Base-by-base conservation (phyloP, 2,888 invertebrate genomes). In the Coleophora deauratella region DNA sequence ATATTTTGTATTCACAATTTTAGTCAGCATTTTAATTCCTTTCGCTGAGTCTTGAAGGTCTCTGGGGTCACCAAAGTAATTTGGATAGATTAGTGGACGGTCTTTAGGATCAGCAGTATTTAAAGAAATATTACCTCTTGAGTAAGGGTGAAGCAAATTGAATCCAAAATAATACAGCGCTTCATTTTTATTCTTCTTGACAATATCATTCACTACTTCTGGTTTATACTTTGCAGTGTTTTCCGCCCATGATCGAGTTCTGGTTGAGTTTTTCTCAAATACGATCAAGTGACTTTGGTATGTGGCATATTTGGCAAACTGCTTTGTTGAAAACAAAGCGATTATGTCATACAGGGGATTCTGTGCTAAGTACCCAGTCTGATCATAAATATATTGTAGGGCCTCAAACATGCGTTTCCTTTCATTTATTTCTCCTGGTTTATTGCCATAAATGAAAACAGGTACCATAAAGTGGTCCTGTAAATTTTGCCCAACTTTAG, bases 311-410 rank as follows among this genome's bases (percentile, higher is more conserved):
- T 35, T 53, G 57, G 67, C 41, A 62, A 56, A 50, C 73, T 65
- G 1, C 73, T 55, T 46, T 77, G 72, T 3, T 70, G 79, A 57
- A 66, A 75, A 46, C 56, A 91, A 91, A 1, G 88, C 91, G 80
- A 90, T 86, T 0, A 86, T 89, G 66, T 92, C 92, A 44, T 88
- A 84, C 11, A 88, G 87, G 0, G 70, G 74, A 4, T 70, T 72
- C 28, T 63, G 66, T 1, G 70, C 62, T 40, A 87, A 50, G 1
- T 67, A 66, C 0, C 87, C 90, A 21, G 48, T 72, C 10, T 69
- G 73, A 38, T 71, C 70, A 35, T 68, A 66, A 2, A 78, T 56
- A 57, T 87, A 90, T 0, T 74, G 37, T 11, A 67, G 55, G 0
- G 71, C 28, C 31, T 73, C 68, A 3, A 62, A 54, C 2, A 61